These are phyloP conservation scores for Glossophaga mutica DNA, from an alignment of 2,797 vertebrate genomes.

Conservation along the genomic window DNA sequence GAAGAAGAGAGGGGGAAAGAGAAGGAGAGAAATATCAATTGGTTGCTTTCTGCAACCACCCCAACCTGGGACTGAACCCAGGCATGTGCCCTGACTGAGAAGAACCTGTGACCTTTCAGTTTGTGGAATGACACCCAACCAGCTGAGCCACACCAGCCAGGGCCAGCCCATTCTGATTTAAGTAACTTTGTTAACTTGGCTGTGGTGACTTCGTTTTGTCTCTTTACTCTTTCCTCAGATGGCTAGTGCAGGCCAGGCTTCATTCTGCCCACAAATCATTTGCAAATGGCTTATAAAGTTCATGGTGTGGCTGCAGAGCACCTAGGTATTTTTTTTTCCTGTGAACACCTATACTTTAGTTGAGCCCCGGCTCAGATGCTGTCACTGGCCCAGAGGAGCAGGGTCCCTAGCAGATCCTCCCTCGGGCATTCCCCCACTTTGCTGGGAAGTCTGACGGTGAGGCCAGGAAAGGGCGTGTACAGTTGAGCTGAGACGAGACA, in stretches of 20 bases:
- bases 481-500: background rate
- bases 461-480: background rate
- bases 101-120: background rate
- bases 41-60: background rate
- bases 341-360: background rate
- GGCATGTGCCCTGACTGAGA: background rate
- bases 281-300: background rate
- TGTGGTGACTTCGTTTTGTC: background rate
- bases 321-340: background rate
- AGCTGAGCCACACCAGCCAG: too few species aligned
- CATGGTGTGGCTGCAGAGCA: background rate
- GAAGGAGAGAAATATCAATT: background rate
- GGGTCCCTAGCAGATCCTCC: background rate
- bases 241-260: background rate
- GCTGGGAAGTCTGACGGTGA: background rate
- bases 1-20: background rate
- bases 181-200: background rate
- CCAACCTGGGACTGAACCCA: too few species aligned
- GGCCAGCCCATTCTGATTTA: background rate
- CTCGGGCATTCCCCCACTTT: background rate
- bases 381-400: background rate
- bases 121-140: background rate
- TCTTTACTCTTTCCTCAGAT: background rate
- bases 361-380: background rate
- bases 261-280: background rate